Percentiles rank a stretch among this genome's conserved stretches.
Evolutionary conservation across 2,797 vertebrate species (phyloP).

Genomic region (Tolypeutes matacus): DNA sequence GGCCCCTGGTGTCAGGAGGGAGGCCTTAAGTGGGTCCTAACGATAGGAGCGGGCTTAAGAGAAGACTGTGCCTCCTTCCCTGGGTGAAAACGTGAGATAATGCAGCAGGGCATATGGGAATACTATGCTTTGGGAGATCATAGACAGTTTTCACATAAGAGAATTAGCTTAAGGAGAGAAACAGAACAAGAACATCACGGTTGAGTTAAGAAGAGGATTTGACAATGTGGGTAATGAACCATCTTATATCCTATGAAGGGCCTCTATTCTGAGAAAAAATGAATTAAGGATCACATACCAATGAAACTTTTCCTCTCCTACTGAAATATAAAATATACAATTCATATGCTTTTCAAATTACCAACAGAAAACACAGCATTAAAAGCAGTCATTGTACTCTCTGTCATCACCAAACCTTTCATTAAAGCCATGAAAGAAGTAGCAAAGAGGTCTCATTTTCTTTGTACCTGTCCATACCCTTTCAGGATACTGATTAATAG

Average conservation of each 20-base stretch:
- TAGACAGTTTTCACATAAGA: not conserved
- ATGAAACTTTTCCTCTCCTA: constrained; percentile 48
- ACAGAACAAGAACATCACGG: not conserved
- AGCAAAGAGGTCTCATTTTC: constrained; percentile 63
- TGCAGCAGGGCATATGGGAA: not conserved
- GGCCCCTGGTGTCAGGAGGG: not conserved
- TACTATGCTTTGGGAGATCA: not conserved
- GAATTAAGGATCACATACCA: constrained; percentile 60
- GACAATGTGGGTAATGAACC: not conserved
- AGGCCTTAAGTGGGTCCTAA: not conserved
- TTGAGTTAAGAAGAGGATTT: not conserved
- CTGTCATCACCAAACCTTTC: constrained; percentile 68
- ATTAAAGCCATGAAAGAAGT: constrained; percentile 62
- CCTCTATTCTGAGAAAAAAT: constrained; percentile 12
- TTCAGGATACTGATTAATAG: not conserved
- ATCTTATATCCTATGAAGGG: constrained; percentile 5
- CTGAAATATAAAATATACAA: constrained; percentile 47
- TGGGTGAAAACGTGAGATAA: not conserved
- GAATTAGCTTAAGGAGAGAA: not conserved
- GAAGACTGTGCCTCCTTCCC: not conserved
- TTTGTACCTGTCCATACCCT: constrained; percentile 5
- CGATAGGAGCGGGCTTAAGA: not conserved
- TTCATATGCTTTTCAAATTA: constrained; percentile 71
- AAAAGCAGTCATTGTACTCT: constrained; percentile 63
- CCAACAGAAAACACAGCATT: constrained; percentile 28